phyloP scores from a whole-genome alignment of 2,113 vertebrate genomes.

The Mohoua ochrocephala region DNA sequence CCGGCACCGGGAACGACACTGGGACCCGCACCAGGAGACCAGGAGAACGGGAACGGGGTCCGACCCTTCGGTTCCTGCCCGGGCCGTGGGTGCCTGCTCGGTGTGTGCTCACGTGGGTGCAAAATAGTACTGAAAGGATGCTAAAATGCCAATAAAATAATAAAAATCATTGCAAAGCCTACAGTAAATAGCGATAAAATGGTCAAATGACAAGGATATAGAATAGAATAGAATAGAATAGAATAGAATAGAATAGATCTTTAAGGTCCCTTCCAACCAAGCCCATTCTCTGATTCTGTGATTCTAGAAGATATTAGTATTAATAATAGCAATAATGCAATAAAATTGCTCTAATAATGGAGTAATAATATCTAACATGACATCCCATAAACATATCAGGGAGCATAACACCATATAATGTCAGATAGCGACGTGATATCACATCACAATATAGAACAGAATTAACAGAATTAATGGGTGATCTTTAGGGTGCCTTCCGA shows the following conservation, averaged over 20 bases:
- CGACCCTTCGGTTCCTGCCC: fast-evolving
- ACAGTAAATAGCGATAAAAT: fast-evolving
- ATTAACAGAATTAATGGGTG: not conserved
- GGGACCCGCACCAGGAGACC: no score
- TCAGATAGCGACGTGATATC: no score
- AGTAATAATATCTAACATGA: not conserved
- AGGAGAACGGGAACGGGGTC: not conserved
- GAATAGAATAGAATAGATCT: no score
- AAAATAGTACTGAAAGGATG: fast-evolving
- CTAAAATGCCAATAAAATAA: not conserved
- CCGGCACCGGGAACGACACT: not conserved
- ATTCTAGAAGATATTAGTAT: not conserved
- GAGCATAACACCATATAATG: no score
- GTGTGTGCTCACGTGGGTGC: not conserved
- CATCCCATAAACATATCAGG: not conserved
- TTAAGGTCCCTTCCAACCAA: not conserved
- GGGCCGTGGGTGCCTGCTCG: no score
- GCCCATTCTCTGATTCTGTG: not conserved
- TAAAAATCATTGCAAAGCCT: not conserved
- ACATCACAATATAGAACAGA: not conserved
- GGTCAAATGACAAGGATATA: no score
- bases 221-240: not conserved
- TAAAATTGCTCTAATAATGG: not conserved
- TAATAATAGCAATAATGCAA: fast-evolving
- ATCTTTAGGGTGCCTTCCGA: not conserved